Base-by-base conservation (phyloP, 2,888 invertebrate species). In the Drosophila anceps region DNA sequence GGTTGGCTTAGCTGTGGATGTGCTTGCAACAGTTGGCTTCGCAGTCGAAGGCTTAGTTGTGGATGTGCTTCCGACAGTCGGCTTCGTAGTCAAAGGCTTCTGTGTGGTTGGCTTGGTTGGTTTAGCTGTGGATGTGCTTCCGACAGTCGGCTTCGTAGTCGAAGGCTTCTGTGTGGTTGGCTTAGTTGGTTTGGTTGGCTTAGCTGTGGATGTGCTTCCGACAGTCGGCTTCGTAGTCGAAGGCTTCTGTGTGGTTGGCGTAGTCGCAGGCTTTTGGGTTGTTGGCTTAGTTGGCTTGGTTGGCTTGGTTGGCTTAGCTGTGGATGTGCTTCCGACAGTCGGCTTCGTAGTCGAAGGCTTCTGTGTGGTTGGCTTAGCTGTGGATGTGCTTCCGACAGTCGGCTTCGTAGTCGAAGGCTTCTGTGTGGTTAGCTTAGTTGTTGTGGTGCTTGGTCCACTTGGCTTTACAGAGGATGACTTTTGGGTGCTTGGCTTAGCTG, bases 41-140 rank as follows among this genome's bases (percentile, higher is more conserved):
- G n/a, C n/a, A n/a, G n/a, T n/a, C n/a, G n/a, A n/a, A n/a, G n/a
- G n/a, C n/a, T n/a, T n/a, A n/a, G n/a, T n/a, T n/a, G n/a, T n/a
- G n/a, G n/a, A n/a, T n/a, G n/a, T n/a, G n/a, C n/a, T n/a, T n/a
- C n/a, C n/a, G n/a, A n/a, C n/a, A 4, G 35, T 15, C 6, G 35
- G 48, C 1, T 50, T 48, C 0, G 1, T 0, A 1, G 46, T n/a
- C 1, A 33, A 13, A 0, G 58, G 10, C 1, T 6, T 24, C 1
- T 53, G 20, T 0, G 7, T n/a, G 12, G 4, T 50, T 18, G 41
- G 55, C 6, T 43, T 10, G 7, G 7, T 41, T 9, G 29, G 41
- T 20, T 7, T 1, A 2, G 44, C 20, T 44, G 44, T 0, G 0
- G n/a, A 4, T 0, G 41, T 39, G 8, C 55, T 55, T 6, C 4